Base-by-base conservation (phyloP, 2,797 vertebrate genomes). In the Hydrophis major region DNA sequence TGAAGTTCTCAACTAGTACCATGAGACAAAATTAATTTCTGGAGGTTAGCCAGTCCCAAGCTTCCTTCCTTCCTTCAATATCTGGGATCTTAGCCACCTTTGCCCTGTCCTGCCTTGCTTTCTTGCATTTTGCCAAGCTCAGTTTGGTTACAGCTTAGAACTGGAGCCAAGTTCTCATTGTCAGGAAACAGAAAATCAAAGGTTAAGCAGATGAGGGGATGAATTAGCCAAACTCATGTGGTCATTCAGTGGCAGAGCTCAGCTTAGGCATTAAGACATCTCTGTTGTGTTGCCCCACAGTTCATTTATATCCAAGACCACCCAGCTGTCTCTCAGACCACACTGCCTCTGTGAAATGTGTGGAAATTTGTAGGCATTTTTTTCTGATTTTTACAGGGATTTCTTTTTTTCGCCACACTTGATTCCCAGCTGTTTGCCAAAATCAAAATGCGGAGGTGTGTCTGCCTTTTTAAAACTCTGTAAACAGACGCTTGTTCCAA, bases 371-470 rank as follows among this genome's bases (percentile, higher is more conserved):
- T 95, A 97, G 93, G 96, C 96, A 97, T 97, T 97, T 97, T 97
- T 97, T 95, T 95, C 94, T 59, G 94, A 97, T 97, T 97, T 97
- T 96, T 97, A 97, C 97, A 97, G 96, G 96, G 97, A 97, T 97
- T 97, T 97, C 93, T 95, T 97, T 97, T 97, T 96, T 95, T 95
- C 94, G 97, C 96, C 96, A 94, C 96, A 96, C 96, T 97, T 96
- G 96, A 96, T 92, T 96, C 94, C 91, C 97, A 97, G 97, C 97
- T 97, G 97, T 96, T 97, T 96, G 96, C 96, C 97, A 96, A 97
- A 97, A 96, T 97, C 97, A 97, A 96, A 96, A 60, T 96, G 96
- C 94, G 93, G 96, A 97, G 97, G 97, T 97, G 97, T 96, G 97
- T 94, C 96, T 97, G 96, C 96, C 96, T 95, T 96, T 97, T 96